Evolutionary conservation across 2,888 invertebrate genomes (phyloP).

Genomic region (Physocephala rufipes): DNA sequence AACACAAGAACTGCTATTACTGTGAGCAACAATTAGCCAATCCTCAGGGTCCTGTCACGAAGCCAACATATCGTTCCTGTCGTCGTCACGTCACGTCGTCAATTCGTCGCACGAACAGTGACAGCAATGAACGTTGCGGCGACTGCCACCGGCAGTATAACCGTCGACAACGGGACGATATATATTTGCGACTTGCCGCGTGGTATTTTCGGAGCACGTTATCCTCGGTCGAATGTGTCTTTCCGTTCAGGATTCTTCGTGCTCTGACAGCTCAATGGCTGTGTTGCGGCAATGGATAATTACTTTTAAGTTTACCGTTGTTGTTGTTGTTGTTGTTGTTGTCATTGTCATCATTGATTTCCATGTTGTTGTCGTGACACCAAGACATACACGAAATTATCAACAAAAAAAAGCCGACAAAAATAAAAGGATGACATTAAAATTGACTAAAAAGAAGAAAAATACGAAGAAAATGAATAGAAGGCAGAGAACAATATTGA

Average conservation of each 20-base stretch:
- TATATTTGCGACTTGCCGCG: too few species aligned
- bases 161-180: too few species aligned
- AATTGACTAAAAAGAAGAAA: not conserved
- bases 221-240: constrained; percentile 7
- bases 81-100: not conserved
- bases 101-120: constrained; percentile 12
- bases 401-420: not conserved
- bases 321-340: constrained; percentile 56
- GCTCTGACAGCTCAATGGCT: not conserved
- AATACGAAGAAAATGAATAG: too few species aligned
- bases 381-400: not conserved
- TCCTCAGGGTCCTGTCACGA: constrained; percentile 30
- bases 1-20: not conserved
- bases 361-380: constrained; percentile 57
- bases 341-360: constrained; percentile 43
- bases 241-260: not conserved
- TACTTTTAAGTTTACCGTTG: constrained; percentile 55
- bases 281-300: constrained; percentile 54
- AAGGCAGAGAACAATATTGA: too few species aligned
- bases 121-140: not conserved
- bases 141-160: not conserved
- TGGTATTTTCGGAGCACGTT: too few species aligned
- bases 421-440: not conserved
- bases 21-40: constrained; percentile 35
- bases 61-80: constrained; percentile 24